These are phyloP conservation scores for Numenius arquata DNA, from an alignment of 2,113 vertebrate species.

Conservation along the genomic window DNA sequence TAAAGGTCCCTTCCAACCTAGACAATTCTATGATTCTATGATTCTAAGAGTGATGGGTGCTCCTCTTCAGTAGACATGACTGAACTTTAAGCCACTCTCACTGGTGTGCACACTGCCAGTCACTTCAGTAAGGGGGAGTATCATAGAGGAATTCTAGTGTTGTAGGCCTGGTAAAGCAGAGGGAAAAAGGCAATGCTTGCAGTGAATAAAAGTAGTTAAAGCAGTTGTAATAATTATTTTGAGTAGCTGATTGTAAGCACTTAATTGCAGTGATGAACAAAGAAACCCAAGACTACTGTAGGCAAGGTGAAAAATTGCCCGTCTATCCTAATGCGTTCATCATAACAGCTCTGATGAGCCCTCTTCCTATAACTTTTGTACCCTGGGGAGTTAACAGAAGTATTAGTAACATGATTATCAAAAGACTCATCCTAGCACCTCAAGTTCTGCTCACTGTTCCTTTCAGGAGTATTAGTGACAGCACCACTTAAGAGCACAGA, in stretches of 20 bases:
- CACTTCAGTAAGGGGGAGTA: not conserved
- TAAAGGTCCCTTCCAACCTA: too few relatives aligned
- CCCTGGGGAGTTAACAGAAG: not conserved
- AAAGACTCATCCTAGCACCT: not conserved
- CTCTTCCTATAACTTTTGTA: not conserved
- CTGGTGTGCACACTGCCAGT: not conserved
- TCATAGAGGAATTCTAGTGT: not conserved
- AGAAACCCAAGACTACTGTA: not conserved
- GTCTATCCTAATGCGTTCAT: not conserved
- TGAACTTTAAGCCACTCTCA: not conserved
- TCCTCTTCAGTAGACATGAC: not conserved
- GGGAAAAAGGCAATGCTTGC: not conserved
- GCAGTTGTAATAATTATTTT: not conserved
- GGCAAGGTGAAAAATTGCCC: not conserved
- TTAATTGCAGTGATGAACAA: not conserved
- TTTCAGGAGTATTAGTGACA: not conserved
- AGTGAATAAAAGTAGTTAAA: not conserved
- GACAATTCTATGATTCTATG: too few relatives aligned
- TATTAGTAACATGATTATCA: not conserved
- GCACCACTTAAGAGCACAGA: constrained; percentile 15
- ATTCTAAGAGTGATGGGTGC: not conserved
- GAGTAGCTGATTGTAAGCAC: not conserved
- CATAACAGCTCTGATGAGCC: not conserved
- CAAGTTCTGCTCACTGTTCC: accelerated
- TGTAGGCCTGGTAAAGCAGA: not conserved